These are phyloP conservation scores for Lepisosteus oculatus DNA, from an alignment of 2,113 vertebrate species.

Conservation along the genomic window DNA sequence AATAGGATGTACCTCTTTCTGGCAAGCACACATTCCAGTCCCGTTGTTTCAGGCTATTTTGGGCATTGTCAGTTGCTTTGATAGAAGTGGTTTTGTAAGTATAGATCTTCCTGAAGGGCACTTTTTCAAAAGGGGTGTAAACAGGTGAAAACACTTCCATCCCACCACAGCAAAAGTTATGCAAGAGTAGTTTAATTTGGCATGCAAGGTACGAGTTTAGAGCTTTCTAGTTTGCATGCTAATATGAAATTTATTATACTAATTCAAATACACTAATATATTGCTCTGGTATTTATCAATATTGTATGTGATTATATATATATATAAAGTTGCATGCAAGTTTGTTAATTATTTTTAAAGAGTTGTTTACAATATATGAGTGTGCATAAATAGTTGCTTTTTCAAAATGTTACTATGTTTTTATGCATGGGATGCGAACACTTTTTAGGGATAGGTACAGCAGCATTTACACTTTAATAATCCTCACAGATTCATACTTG, in stretches of 20 bases:
- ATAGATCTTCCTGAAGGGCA: constrained; percentile 45
- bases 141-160: constrained; percentile 9
- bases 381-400: too few relatives aligned
- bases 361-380: too few relatives aligned
- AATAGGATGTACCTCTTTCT: constrained; percentile 28
- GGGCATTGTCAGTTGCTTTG: constrained; percentile 40
- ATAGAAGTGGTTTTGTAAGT: constrained; percentile 59
- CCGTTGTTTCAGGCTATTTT: constrained; percentile 43
- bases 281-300: too few relatives aligned
- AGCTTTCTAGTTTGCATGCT: neutral
- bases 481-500: constrained; percentile 14
- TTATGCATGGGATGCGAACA: too few relatives aligned
- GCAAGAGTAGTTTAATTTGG: neutral
- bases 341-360: too few relatives aligned
- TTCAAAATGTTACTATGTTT: too few relatives aligned
- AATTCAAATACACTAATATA: too few relatives aligned
- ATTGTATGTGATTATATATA: too few relatives aligned
- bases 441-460: neutral
- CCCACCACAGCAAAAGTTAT: neutral
- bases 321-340: too few relatives aligned
- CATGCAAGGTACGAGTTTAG: neutral
- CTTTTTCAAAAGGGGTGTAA: constrained; percentile 35
- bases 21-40: constrained; percentile 38
- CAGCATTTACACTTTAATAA: constrained; percentile 15
- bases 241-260: too few relatives aligned